phyloP scores from a whole-genome alignment of 2,113 vertebrate genomes.

The Crotalus tigris region DNA sequence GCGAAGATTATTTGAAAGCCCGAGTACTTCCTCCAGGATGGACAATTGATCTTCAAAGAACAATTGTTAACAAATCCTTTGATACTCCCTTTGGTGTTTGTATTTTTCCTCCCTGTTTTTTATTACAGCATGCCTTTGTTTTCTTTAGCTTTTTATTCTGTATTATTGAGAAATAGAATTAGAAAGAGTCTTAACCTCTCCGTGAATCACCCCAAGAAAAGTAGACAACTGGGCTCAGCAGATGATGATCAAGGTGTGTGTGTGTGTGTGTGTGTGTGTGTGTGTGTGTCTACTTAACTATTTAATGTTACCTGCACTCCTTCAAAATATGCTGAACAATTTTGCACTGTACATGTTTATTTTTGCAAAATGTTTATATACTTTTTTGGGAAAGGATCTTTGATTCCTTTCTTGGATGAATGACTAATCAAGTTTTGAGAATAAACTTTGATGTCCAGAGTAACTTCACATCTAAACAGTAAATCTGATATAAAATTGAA shows the following conservation, averaged over 20 bases:
- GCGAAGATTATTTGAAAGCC: conserved; percentile 42
- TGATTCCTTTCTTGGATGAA: neutral
- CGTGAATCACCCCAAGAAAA: neutral
- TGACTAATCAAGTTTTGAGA: neutral
- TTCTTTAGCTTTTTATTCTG: conserved; percentile 18
- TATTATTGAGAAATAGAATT: conserved; percentile 31
- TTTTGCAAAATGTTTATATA: neutral
- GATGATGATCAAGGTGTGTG: conserved; percentile 30
- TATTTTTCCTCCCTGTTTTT: conserved; percentile 27
- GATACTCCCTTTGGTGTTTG: conserved; percentile 10
- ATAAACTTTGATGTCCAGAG: neutral
- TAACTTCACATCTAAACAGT: neutral
- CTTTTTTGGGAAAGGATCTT: neutral
- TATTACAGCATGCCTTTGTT: conserved; percentile 25
- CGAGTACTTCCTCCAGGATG: conserved; percentile 41
- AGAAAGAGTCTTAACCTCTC: neutral
- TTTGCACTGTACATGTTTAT: neutral
- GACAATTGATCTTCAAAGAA: conserved; percentile 61
- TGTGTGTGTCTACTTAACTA: neutral
- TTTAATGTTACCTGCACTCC: conserved; percentile 23
- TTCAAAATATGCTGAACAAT: neutral
- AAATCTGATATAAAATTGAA: neutral
- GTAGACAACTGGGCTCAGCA: neutral
- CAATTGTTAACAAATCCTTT: conserved; percentile 46
- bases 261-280: neutral